phyloP scores from a whole-genome alignment of 2,797 vertebrate genomes.

The Danio choprae region DNA sequence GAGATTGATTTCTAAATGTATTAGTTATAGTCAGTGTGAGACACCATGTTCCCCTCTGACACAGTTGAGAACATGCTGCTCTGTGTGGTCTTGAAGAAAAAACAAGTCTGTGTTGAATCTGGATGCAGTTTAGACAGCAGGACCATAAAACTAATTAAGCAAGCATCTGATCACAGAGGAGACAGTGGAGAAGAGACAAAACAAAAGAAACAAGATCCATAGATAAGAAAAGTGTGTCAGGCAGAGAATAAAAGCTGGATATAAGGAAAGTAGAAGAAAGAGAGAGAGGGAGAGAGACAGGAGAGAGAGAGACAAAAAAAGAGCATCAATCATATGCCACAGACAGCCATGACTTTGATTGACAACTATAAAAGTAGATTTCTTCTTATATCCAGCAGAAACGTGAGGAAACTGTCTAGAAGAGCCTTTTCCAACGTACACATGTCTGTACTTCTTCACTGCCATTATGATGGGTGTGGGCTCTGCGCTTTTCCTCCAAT shows the following conservation, averaged over 20 bases:
- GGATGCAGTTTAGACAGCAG: slow-evolving; percentile 19
- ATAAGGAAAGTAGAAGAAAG: background rate
- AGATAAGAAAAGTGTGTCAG: slow-evolving; percentile 9
- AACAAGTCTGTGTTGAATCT: slow-evolving; percentile 16
- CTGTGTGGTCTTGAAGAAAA: slow-evolving; percentile 1
- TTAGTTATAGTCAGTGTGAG: slow-evolving; percentile 8
- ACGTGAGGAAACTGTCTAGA: slow-evolving; percentile 23
- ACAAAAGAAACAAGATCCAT: background rate
- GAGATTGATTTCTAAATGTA: background rate
- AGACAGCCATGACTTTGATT: slow-evolving; percentile 33
- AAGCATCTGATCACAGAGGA: slow-evolving; percentile 29
- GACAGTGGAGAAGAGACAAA: slow-evolving; percentile 31
- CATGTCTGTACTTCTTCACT: background rate
- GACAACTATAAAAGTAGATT: slow-evolving; percentile 37
- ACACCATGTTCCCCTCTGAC: slow-evolving; percentile 4
- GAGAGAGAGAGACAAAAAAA: slow-evolving; percentile 9
- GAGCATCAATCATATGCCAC: slow-evolving; percentile 11
- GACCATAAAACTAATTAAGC: slow-evolving; percentile 21
- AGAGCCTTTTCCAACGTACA: background rate
- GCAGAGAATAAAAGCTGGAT: slow-evolving; percentile 2
- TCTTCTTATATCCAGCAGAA: slow-evolving; percentile 14
- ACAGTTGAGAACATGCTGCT: slow-evolving; percentile 13
- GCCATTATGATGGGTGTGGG: background rate
- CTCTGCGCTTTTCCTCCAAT: background rate
- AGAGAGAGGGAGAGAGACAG: background rate